Evolutionary conservation across 2,888 invertebrate genomes (phyloP).

Genomic region (Hemicrepidius hirtus): DNA sequence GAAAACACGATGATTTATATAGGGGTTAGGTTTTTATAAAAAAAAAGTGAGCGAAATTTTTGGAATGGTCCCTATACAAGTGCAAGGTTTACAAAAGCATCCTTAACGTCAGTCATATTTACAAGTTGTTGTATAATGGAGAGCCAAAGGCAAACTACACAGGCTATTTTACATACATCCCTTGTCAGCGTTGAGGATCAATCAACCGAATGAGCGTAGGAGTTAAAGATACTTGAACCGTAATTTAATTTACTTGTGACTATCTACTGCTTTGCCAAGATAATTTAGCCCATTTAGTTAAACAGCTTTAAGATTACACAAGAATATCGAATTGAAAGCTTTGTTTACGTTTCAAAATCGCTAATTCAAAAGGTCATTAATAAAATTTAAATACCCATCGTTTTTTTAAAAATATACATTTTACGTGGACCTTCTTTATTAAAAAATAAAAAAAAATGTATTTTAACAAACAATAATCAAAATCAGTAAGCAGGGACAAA

Average conservation of each 20-base stretch:
- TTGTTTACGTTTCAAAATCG: no score
- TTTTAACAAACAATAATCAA: no score
- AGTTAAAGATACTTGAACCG: slow-evolving; percentile 24
- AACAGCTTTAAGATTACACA: background rate
- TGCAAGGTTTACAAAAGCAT: background rate
- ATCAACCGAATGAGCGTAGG: slow-evolving; percentile 24
- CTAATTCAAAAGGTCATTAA: no score
- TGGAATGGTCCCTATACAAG: background rate
- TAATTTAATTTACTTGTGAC: slow-evolving; percentile 32
- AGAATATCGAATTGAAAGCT: background rate
- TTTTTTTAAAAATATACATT: no score
- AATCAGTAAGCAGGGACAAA: no score
- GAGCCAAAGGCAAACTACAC: slow-evolving; percentile 9
- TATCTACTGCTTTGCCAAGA: slow-evolving; percentile 23
- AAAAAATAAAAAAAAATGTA: no score
- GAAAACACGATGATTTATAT: background rate
- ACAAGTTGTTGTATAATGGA: background rate
- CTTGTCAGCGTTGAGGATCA: slow-evolving; percentile 26
- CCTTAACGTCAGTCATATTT: slow-evolving; percentile 4
- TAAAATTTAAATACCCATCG: no score
- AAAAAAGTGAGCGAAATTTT: background rate
- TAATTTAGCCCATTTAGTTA: slow-evolving; percentile 21
- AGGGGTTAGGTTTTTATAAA: background rate
- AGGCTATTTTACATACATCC: slow-evolving; percentile 23
- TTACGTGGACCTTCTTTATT: no score